Conservation (phyloP, 2,797 vertebrate genomes). For the Ammospiza maritima region DNA sequence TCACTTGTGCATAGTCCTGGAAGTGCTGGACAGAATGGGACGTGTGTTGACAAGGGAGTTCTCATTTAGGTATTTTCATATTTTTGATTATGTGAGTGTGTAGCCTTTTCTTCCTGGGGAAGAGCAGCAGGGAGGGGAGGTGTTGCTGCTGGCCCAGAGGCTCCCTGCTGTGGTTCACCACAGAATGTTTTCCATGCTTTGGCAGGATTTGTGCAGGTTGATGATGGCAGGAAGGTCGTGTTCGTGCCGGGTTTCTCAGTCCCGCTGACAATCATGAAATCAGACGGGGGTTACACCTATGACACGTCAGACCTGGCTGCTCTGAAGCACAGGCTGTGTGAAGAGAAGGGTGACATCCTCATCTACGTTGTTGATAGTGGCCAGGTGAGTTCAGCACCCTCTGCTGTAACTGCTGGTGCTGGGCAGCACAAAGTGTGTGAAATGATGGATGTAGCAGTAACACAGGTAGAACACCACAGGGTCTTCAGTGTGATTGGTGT, state of each 20-base stretch:
- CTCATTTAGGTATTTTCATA: background rate
- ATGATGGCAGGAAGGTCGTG: constrained; percentile 92
- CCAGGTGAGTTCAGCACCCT: constrained; percentile 81
- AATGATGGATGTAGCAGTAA: background rate
- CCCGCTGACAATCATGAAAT: constrained; percentile 92
- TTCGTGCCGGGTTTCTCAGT: constrained; percentile 88
- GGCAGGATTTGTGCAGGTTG: constrained; percentile 84
- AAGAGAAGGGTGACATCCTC: constrained; percentile 89
- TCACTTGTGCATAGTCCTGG: background rate
- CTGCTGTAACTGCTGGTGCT: background rate
- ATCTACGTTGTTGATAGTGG: constrained; percentile 94
- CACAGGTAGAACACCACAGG: rapidly evolving
- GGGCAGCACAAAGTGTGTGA: background rate
- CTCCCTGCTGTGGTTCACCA: rapidly evolving
- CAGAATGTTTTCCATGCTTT: background rate
- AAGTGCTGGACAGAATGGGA: background rate
- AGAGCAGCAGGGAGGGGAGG: background rate
- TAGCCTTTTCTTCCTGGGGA: background rate
- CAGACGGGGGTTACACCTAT: constrained; percentile 94
- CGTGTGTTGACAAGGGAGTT: background rate
- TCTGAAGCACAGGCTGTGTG: constrained; percentile 85
- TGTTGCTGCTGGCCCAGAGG: background rate
- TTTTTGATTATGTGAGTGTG: background rate
- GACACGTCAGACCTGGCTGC: constrained; percentile 97
- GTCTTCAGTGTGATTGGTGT: background rate